Percentiles rank a stretch among this genome's conserved stretches.
These are phyloP conservation scores for Mormyrus iriodes DNA, from an alignment of 2,113 vertebrate species.

Conservation along the genomic window DNA sequence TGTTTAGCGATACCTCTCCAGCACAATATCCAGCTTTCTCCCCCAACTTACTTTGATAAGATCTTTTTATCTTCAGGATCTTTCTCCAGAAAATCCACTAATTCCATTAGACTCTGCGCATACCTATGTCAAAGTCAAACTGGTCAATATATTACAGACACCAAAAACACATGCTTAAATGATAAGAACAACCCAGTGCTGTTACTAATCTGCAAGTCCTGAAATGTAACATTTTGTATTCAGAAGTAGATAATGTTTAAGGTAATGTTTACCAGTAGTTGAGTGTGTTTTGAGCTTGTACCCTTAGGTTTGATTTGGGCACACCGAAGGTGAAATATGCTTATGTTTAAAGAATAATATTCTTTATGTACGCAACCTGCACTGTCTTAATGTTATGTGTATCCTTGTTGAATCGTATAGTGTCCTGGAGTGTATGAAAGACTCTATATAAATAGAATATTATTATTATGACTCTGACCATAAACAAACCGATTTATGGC, in stretches of 20 bases:
- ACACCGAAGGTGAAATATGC: neutral
- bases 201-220: neutral
- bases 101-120: constrained; percentile 81
- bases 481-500: neutral
- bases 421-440: too few species aligned
- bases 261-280: neutral
- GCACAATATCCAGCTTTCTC: neutral
- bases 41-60: constrained; percentile 72
- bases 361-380: too few species aligned
- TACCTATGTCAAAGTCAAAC: constrained; percentile 53
- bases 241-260: neutral
- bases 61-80: constrained; percentile 77
- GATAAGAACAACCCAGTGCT: too few species aligned
- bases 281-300: neutral
- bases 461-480: neutral
- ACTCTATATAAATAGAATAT: too few species aligned
- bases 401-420: too few species aligned
- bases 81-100: constrained; percentile 85
- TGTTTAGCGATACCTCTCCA: neutral
- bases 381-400: too few species aligned
- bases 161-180: neutral
- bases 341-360: too few species aligned
- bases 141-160: constrained; percentile 1
- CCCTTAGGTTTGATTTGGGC: neutral
- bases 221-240: neutral